Evolutionary conservation across 1,140 invertebrate genomes (phyloP), one percentile per base, ranked within the genome.

Genomic region (Drosophila trapezifrons): DNA sequence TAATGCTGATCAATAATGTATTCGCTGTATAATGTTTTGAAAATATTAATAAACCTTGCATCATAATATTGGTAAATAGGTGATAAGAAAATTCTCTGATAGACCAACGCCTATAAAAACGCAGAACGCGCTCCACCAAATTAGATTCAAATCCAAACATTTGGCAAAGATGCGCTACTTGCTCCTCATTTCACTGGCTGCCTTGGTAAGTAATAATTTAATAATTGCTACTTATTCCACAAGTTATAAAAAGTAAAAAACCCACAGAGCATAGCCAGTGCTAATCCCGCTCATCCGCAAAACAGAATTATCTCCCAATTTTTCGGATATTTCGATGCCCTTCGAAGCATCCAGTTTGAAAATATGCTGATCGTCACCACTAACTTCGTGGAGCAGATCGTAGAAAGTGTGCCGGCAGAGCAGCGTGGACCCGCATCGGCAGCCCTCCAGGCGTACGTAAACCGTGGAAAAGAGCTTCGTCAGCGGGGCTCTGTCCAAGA

Each of bases 21-120:
- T 29, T 29, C 5, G 2, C 27, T 29, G 27, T 29, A 29, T 29
- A 29, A 1, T 29, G 27, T 13, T 35, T 17, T 17, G 8, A 7
- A 9, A 17, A 37, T 10, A 8, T 10, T 15, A 5, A 20, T 52
- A 32, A 20, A 20, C 4, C 29, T 35, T 52, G 17, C 32, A 37
- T 52, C 32, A 59, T 59, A 12, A 55, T 40, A 55, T 47, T 51
- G n/a, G 27, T 32, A 12, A 32, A 17, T 17, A 6, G 18, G 12
- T 8, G 57, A 60, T 60, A 60, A 60, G 29, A 37, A 15, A 15
- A 15, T 20, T 17, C 25, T 17, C 22, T 25, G 37, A 57, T 25
- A 57, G 42, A 20, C 32, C 12, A 4, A 17, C 13, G n/a, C 6
- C 20, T 54, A 70, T 67, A 67, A 37, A 70, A 70, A 35, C 20